phyloP scores from a whole-genome alignment of 1,140 invertebrate species.

The Neodiprion pinetum region DNA sequence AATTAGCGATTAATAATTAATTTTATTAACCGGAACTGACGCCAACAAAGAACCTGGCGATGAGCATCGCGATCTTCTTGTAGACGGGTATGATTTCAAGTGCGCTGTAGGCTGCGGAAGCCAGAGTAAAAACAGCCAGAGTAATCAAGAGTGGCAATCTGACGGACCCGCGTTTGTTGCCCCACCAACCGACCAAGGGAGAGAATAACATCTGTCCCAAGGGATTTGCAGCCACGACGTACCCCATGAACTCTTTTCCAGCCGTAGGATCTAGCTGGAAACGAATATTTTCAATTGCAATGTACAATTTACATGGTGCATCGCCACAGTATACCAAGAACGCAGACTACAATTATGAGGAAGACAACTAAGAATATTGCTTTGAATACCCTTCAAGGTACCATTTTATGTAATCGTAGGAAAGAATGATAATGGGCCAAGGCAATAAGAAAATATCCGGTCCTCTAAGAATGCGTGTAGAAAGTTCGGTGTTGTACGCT shows the following conservation, averaged over 20 bases:
- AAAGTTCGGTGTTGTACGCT: too few relatives aligned
- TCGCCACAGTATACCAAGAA: too few relatives aligned
- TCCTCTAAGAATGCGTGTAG: conserved; percentile 2
- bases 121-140: conserved; percentile 74
- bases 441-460: background rate
- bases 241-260: conserved; percentile 84
- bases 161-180: conserved; percentile 75
- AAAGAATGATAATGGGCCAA: too few relatives aligned
- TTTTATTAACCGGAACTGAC: conserved; percentile 79
- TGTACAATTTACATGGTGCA: background rate
- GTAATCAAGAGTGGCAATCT: conserved; percentile 76
- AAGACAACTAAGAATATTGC: too few relatives aligned
- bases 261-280: conserved; percentile 78
- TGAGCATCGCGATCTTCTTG: conserved; percentile 75
- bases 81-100: conserved; percentile 67
- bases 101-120: conserved; percentile 83
- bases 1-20: conserved; percentile 19
- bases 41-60: conserved; percentile 81
- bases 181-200: conserved; percentile 85
- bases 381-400: too few relatives aligned
- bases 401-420: too few relatives aligned
- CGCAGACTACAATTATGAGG: too few relatives aligned
- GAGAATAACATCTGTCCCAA: conserved; percentile 89
- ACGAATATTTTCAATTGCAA: conserved; percentile 13
- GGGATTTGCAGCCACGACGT: conserved; percentile 87